These are phyloP conservation scores for Echinarachnius parma DNA, from an alignment of 53 echinoderm and acorn worm genomes.

Conservation along the genomic window DNA sequence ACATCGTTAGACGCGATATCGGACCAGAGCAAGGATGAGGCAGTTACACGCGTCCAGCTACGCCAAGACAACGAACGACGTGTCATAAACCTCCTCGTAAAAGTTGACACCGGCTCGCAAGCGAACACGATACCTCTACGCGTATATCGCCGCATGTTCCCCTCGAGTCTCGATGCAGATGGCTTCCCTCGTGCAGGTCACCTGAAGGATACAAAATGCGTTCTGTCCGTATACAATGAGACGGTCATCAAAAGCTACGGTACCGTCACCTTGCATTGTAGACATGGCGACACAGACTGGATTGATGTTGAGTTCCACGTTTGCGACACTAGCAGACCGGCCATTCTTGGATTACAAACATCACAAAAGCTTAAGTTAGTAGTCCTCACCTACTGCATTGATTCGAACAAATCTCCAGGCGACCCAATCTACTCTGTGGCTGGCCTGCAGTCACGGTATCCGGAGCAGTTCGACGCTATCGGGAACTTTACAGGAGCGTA, in stretches of 20 bases:
- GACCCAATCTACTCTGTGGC: slow-evolving; percentile 1
- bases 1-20: slow-evolving; percentile 20
- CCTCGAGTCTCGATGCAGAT: slow-evolving; percentile 16
- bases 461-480: slow-evolving; percentile 55
- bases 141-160: slow-evolving; percentile 50
- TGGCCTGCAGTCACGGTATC: slow-evolving; percentile 40
- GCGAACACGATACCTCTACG: slow-evolving; percentile 55
- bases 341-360: slow-evolving; percentile 44
- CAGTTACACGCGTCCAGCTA: slow-evolving; percentile 26
- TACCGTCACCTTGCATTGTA: too few species aligned
- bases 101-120: slow-evolving; percentile 54
- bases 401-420: not conserved
- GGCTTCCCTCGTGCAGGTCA: slow-evolving; percentile 18
- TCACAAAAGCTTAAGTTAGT: slow-evolving; percentile 22
- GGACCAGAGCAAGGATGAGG: slow-evolving; percentile 28
- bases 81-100: slow-evolving; percentile 29
- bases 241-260: slow-evolving; percentile 40
- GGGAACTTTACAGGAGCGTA: slow-evolving; percentile 44
- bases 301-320: slow-evolving; percentile 33
- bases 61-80: slow-evolving; percentile 15
- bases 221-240: slow-evolving; percentile 51
- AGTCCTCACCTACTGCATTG: slow-evolving; percentile 20
- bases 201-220: slow-evolving; percentile 5
- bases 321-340: slow-evolving; percentile 41
- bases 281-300: slow-evolving; percentile 16